Evolutionary conservation across 1,140 invertebrate genomes (phyloP).

Genomic region (Trachymyrmex cornetzi): DNA sequence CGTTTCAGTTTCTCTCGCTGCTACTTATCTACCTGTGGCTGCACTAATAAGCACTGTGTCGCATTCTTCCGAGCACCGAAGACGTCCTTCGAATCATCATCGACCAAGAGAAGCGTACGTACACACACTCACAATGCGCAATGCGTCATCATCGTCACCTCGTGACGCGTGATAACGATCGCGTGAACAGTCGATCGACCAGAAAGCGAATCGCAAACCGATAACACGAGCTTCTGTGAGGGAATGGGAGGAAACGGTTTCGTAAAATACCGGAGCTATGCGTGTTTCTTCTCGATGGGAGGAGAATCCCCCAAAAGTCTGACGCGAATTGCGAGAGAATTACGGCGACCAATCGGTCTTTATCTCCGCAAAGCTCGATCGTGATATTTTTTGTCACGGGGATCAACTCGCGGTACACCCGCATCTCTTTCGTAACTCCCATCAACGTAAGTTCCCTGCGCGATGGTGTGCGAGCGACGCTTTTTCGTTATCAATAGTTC

Average conservation of each 20-base stretch:
- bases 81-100: slow-evolving; percentile 55
- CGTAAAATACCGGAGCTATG: not conserved
- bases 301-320: not conserved
- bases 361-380: not conserved
- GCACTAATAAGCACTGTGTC: slow-evolving; percentile 69
- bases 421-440: not conserved
- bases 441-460: not conserved
- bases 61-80: slow-evolving; percentile 69
- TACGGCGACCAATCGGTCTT: slow-evolving; percentile 2
- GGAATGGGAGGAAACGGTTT: not conserved
- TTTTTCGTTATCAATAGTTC: not conserved
- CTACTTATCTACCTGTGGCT: slow-evolving; percentile 69
- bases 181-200: slow-evolving; percentile 12
- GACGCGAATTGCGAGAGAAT: slow-evolving; percentile 1
- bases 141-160: slow-evolving; percentile 33
- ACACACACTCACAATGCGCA: slow-evolving; percentile 52
- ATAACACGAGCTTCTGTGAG: not conserved
- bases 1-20: slow-evolving; percentile 66
- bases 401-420: not conserved
- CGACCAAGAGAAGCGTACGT: slow-evolving; percentile 57
- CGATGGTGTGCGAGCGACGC: slow-evolving; percentile 23
- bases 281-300: not conserved
- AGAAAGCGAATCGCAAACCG: not conserved
- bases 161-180: not conserved
- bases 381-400: slow-evolving; percentile 6